These are phyloP conservation scores for Agriopis marginaria DNA, from an alignment of 2,888 invertebrate species.

Conservation along the genomic window DNA sequence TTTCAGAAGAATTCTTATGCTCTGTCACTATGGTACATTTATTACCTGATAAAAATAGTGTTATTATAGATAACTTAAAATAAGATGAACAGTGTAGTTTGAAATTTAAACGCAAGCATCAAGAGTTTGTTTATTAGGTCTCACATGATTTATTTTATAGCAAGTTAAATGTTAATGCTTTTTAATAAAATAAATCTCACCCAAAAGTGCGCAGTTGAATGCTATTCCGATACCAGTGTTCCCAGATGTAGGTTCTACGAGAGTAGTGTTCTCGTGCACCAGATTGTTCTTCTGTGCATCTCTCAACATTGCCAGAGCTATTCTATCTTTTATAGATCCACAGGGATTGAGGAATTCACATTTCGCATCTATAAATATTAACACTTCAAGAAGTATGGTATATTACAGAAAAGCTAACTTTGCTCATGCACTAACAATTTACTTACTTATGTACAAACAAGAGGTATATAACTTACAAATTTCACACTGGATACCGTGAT, in stretches of 20 bases:
- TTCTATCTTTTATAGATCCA: slow-evolving; percentile 96
- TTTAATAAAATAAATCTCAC: slow-evolving; percentile 39
- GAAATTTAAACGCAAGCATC: too few species aligned
- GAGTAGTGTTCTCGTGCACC: slow-evolving; percentile 91
- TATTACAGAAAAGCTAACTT: too few species aligned
- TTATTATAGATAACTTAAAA: neutral
- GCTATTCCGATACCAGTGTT: slow-evolving; percentile 95
- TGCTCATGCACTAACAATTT: too few species aligned
- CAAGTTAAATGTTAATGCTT: neutral
- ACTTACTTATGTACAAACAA: too few species aligned
- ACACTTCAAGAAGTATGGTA: too few species aligned
- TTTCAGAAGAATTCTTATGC: slow-evolving; percentile 98
- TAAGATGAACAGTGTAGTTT: too few species aligned
- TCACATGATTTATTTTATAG: too few species aligned
- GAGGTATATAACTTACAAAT: slow-evolving; percentile 88
- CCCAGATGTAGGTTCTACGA: slow-evolving; percentile 97
- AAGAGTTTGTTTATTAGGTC: too few species aligned
- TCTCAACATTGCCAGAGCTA: slow-evolving; percentile 95
- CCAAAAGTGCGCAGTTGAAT: slow-evolving; percentile 92
- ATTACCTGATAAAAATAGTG: slow-evolving; percentile 85
- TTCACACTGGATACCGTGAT: slow-evolving; percentile 91
- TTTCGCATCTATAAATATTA: slow-evolving; percentile 91
- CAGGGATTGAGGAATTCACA: slow-evolving; percentile 98
- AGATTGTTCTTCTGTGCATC: slow-evolving; percentile 94
- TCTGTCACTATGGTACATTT: slow-evolving; percentile 98